These are phyloP conservation scores for Siniperca knerii DNA, from an alignment of 2,113 vertebrate species.

Conservation along the genomic window DNA sequence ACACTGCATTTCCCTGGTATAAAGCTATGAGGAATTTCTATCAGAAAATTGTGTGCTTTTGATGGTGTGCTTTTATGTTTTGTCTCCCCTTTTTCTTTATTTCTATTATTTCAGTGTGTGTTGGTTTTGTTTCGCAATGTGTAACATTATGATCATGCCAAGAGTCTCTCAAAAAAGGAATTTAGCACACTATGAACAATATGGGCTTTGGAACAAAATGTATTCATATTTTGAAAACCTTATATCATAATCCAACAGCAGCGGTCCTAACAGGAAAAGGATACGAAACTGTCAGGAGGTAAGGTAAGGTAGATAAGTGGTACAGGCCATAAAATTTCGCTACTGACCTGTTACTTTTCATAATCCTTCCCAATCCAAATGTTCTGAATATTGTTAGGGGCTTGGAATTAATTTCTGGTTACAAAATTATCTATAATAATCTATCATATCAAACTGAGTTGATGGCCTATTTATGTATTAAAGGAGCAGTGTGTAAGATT, in stretches of 20 bases:
- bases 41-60: background rate
- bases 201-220: background rate
- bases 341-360: background rate
- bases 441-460: too few relatives aligned
- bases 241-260: background rate
- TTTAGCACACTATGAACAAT: background rate
- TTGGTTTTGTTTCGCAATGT: background rate
- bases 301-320: background rate
- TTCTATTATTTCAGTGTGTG: background rate
- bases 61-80: background rate
- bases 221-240: background rate
- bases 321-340: background rate
- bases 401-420: background rate
- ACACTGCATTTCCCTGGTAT: background rate
- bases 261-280: background rate
- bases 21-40: background rate
- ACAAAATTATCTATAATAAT: too few relatives aligned
- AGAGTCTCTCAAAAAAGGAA: background rate
- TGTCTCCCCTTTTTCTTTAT: background rate
- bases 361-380: background rate
- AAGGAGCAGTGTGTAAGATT: too few relatives aligned
- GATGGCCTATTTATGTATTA: too few relatives aligned
- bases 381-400: background rate
- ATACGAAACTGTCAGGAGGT: background rate
- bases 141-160: background rate